Base-by-base conservation (phyloP, 1,140 invertebrate species). In the Plodia interpunctella region DNA sequence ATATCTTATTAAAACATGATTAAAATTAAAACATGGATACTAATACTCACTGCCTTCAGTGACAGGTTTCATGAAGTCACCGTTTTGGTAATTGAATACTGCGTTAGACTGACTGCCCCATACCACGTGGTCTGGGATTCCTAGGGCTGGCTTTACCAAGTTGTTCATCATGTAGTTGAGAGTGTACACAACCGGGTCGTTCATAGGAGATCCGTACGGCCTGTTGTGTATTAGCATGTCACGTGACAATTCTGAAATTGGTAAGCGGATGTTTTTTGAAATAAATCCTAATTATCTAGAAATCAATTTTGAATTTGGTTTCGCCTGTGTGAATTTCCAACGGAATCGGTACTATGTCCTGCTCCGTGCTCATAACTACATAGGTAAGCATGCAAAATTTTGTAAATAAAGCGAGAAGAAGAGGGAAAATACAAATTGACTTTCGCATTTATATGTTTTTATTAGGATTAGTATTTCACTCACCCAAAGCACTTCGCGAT, bases 61-160 rank as follows among this genome's bases (percentile, higher is more conserved):
- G 20, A 95, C 95, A 11, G 96, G 95, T 76, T 95, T 96, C 96
- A 97, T 97, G 70, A 97, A 97, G 76, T 97, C 96, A 17, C 64
- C 92, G 15, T 58, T 64, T 21, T 96, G 91, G 11, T 75, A 81
- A 32, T 73, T 59, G 79, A 96, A 97, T 0, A 97, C 95, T 0
- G 59, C 20, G 4, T 65, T 63, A 5, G 91, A 91, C 70, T 94
- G 92, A 5, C 69, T 76, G 38, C 92, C 93, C 93, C 94, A 96
- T 6, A 67, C 80, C 0, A 94, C 92, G 50, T 92, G 84, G 0
- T 87, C 78, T n/a, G 94, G 92, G 53, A 95, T 91, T 80, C 83
- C 72, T 72, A 96, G 85, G 6, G 92, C 92, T 54, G 91, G 58
- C 62, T 92, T 94, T 0, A 96, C 94, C 38, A 83, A 70, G 0